A percentile compares a stretch with the other conserved stretches of the same genome.
Conservation (phyloP, 2,113 vertebrate genomes). For the Chloropsis cyanopogon region DNA sequence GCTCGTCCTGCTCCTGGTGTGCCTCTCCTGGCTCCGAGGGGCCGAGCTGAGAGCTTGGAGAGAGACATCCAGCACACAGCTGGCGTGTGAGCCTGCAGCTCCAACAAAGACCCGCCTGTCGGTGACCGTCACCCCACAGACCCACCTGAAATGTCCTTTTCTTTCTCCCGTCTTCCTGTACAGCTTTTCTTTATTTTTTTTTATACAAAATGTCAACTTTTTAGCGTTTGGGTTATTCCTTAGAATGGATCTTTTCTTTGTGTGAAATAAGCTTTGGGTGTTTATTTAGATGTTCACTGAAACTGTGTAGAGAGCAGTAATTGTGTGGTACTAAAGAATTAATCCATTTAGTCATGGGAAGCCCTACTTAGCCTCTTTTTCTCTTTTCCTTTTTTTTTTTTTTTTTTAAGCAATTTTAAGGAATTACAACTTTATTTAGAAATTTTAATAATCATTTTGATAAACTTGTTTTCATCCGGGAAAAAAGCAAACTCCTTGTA, state of each 20-base stretch:
- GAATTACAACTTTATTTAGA: slow-evolving; percentile 22
- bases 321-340: slow-evolving; percentile 80
- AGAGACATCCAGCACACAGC: slow-evolving; percentile 65
- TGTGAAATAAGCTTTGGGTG: slow-evolving; percentile 75
- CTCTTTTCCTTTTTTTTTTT: neutral
- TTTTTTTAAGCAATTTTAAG: slow-evolving; percentile 60
- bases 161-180: slow-evolving; percentile 31
- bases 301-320: slow-evolving; percentile 73
- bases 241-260: slow-evolving; percentile 69
- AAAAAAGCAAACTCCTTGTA: neutral
- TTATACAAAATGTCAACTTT: slow-evolving; percentile 67
- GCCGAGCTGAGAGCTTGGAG: neutral
- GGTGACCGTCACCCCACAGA: slow-evolving; percentile 55
- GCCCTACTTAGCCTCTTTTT: slow-evolving; percentile 64
- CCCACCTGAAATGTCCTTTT: slow-evolving; percentile 58
- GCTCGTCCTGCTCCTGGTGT: neutral
- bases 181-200: slow-evolving; percentile 32
- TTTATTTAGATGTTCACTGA: slow-evolving; percentile 79
- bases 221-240: slow-evolving; percentile 69
- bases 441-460: slow-evolving; percentile 20
- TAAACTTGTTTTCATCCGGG: neutral
- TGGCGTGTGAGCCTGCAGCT: slow-evolving; percentile 1
- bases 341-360: slow-evolving; percentile 87
- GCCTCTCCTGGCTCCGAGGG: neutral
- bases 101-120: slow-evolving; percentile 71